phyloP scores from a whole-genome alignment of 2,113 vertebrate species.

The Bujurquina vittata region DNA sequence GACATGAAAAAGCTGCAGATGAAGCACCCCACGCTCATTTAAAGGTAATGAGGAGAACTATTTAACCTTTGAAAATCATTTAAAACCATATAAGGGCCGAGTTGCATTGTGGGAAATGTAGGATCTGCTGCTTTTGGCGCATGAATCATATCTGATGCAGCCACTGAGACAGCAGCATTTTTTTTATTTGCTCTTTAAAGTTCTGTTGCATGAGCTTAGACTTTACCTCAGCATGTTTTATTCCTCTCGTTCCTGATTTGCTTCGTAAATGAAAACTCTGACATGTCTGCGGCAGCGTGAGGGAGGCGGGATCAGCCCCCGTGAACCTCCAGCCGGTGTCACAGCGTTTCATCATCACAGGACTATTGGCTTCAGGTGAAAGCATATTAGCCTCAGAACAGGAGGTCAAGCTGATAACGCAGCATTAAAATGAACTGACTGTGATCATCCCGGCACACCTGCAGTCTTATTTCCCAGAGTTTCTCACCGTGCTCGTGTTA shows the following conservation, averaged over 20 bases:
- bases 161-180: background rate
- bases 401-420: conserved; percentile 30
- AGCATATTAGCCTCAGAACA: conserved; percentile 20
- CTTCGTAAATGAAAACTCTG: background rate
- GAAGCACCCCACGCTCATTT: background rate
- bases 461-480: background rate
- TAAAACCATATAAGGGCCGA: background rate
- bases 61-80: background rate
- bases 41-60: background rate
- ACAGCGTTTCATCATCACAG: conserved; percentile 50
- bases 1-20: background rate
- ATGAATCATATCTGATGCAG: background rate
- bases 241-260: background rate
- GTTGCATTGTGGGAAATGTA: background rate
- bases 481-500: background rate
- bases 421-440: background rate
- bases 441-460: background rate
- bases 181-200: background rate
- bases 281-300: background rate
- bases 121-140: background rate
- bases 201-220: background rate
- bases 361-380: conserved; percentile 19
- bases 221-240: background rate
- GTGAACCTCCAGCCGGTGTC: conserved; percentile 29
- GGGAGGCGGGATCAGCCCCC: background rate